Base-by-base conservation (phyloP, 2,797 vertebrate genomes). In the Remorina albescens region DNA sequence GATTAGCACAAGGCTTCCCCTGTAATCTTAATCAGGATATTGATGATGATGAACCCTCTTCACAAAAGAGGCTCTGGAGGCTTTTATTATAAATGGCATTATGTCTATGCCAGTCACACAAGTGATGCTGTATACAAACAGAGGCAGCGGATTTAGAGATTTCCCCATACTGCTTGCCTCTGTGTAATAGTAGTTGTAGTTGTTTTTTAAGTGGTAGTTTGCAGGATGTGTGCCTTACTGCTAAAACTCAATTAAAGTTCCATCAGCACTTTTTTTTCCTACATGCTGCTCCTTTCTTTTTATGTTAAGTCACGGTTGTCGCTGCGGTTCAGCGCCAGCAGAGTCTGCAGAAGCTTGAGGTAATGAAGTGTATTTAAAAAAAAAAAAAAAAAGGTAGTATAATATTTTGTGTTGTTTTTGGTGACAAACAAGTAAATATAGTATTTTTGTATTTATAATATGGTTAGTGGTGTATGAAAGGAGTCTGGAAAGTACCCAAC, bases 1-100 rank as follows among this genome's bases (percentile, higher is more conserved):
- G 88, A 91, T 92, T 86, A 85, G 76, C 53, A 44, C 12, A 5
- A 66, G 62, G 62, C 80, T 78, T 76, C 70, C 80, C 30, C 69
- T 71, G 71, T 82, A 76, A 83, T 74, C 73, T 69, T 80, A 89
- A 91, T 91, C 88, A 89, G 82, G 82, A 72, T 86, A 77, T 85
- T 84, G 84, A 89, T 83, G 76, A 89, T 83, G 76, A 87, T 85
- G 83, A 83, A 34, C 36, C 74, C 81, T 78, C 82, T 84, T 73
- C 53, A 71, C 64, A 30, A 30, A 69, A 71, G 76, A 85, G 70
- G 66, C 64, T 65, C 71, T 75, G 67, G 26, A 51, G 78, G 65
- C 55, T 69, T 85, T 83, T 86, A 68, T 85, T 78, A 39, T 76
- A 84, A 88, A 81, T 64, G 56, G 44, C 44, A 59, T 82, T 56